phyloP scores from a whole-genome alignment of 2,888 invertebrate genomes.

The Tipula lateralis region DNA sequence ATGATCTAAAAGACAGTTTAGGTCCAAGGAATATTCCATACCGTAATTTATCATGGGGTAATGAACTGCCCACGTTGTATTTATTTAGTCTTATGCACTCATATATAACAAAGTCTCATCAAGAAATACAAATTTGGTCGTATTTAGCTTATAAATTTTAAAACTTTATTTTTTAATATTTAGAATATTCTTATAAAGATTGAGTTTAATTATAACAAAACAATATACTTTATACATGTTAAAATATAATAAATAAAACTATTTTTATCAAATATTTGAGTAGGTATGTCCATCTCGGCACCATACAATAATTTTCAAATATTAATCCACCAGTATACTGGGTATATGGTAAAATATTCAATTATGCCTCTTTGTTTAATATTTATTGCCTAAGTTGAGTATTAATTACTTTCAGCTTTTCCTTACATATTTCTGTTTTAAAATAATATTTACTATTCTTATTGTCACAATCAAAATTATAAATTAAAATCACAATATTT shows the following conservation, averaged over 20 bases:
- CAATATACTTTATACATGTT: background rate
- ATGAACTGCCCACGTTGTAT: too few relatives aligned
- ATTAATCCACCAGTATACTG: too few relatives aligned
- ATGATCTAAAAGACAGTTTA: too few relatives aligned
- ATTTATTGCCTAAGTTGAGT: background rate
- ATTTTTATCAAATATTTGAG: background rate
- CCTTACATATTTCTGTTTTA: background rate
- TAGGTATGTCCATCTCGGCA: background rate
- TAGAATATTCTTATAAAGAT: background rate
- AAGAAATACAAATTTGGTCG: background rate
- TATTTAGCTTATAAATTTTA: background rate
- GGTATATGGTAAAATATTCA: too few relatives aligned
- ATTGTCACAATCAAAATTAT: constrained; percentile 4
- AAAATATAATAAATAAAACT: background rate
- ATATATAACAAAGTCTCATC: too few relatives aligned
- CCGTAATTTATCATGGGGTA: too few relatives aligned
- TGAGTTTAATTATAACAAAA: background rate
- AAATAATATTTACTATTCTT: background rate
- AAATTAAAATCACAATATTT: background rate
- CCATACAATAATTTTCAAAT: too few relatives aligned
- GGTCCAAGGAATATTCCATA: too few relatives aligned
- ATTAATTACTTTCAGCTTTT: background rate
- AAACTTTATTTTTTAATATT: background rate
- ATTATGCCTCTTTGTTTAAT: background rate
- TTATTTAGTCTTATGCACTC: too few relatives aligned